Evolutionary conservation across 2,888 invertebrate species (phyloP).

Genomic region (Ochropleura plecta): DNA sequence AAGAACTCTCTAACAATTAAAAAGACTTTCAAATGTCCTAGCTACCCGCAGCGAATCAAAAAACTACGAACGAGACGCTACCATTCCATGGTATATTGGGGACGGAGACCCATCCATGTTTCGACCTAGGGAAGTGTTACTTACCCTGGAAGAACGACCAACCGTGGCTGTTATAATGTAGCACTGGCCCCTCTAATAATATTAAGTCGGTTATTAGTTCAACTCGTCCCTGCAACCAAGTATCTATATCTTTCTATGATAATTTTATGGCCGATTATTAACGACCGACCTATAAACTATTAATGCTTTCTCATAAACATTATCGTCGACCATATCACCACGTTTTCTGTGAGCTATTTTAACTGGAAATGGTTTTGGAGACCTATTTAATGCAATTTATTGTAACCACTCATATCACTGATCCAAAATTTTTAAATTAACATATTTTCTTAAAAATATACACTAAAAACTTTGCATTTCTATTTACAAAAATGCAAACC

Average conservation of each 20-base stretch:
- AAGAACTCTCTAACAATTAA: too few species aligned
- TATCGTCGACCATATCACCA: background rate
- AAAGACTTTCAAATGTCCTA: too few species aligned
- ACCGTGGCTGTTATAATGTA: background rate
- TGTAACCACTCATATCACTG: background rate
- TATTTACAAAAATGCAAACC: background rate
- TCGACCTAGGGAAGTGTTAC: background rate
- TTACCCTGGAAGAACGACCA: background rate
- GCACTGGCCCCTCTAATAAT: background rate
- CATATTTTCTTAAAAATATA: background rate
- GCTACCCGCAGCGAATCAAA: too few species aligned
- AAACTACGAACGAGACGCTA: background rate
- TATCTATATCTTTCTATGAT: background rate
- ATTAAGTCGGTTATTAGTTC: background rate
- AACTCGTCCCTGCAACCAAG: background rate
- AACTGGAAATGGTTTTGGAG: background rate
- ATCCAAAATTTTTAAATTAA: too few species aligned
- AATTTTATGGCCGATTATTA: constrained; percentile 7
- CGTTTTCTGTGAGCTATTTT: background rate
- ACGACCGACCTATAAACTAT: constrained; percentile 6
- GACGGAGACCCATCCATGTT: too few species aligned
- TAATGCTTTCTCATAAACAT: constrained; percentile 18
- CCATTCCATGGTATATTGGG: background rate
- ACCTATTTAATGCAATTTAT: background rate
- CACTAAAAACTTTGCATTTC: background rate